These are phyloP conservation scores for Reticulitermes speratus DNA, from an alignment of 1,140 invertebrate species.

Conservation along the genomic window DNA sequence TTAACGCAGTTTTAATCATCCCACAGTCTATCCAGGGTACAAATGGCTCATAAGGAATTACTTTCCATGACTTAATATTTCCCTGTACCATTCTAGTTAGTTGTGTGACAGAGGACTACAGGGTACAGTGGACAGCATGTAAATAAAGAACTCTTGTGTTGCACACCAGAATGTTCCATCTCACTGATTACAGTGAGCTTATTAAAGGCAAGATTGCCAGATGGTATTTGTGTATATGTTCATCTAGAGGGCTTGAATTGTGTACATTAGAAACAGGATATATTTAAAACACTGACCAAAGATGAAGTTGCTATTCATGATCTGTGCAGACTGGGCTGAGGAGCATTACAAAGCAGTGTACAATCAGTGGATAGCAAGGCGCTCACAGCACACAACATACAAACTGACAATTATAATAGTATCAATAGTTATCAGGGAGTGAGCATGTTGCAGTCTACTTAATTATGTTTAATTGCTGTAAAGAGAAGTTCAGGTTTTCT, in stretches of 20 bases:
- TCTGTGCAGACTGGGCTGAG: too few relatives aligned
- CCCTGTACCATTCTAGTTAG: neutral
- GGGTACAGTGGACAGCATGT: neutral
- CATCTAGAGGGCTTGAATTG: neutral
- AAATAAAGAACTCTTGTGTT: neutral
- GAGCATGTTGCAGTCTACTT: neutral
- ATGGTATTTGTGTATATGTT: conserved; percentile 14
- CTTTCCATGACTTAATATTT: conserved; percentile 1
- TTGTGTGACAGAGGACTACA: neutral
- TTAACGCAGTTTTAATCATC: neutral
- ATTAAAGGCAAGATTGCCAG: neutral
- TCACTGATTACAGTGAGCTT: neutral
- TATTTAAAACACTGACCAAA: neutral
- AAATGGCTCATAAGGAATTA: conserved; percentile 16
- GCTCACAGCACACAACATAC: neutral
- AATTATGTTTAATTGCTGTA: conserved; percentile 8
- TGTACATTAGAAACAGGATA: neutral
- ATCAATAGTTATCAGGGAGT: neutral
- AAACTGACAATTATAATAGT: neutral
- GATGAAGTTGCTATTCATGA: neutral
- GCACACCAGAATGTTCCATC: neutral
- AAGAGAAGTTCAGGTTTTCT: neutral
- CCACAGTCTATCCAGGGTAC: neutral
- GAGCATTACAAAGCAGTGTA: neutral
- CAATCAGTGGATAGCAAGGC: neutral